Evolutionary conservation across 2,797 vertebrate species (phyloP), one percentile per base, ranked within the genome.

Genomic region (Girardinus metallicus): DNA sequence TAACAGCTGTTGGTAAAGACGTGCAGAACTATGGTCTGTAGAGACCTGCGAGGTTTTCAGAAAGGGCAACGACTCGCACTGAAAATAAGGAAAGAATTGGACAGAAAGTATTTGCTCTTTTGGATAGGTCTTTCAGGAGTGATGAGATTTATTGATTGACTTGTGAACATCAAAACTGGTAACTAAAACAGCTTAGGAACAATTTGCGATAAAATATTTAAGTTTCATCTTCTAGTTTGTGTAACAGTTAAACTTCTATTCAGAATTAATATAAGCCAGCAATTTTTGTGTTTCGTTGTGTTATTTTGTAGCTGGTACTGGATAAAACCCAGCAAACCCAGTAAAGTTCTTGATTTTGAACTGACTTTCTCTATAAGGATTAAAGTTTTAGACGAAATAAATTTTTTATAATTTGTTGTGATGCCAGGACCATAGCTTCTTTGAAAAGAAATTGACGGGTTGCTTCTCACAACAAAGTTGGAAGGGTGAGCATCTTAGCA

Each of bases 391-490:
- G 36, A 10, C 15, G 5, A 43, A 60, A 34, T 55, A 55, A 16
- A 78, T 31, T 47, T 16, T n/a, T 73, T 23, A 47, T 36, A 8
- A 36, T 73, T 78, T 39, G 51, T 7, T 46, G 71, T 49, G 21
- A 78, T 72, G 49, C 18, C 36, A 72, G 36, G 21, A 44, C 8
- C 44, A 18, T 26, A 16, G 3, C 47, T 29, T 41, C 43, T 60
- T 60, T 51, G 62, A 51, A 55, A 70, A 57, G 21, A 70, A 23
- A 39, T 10, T 70, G 64, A 29, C 16, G 18, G 39, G 21, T 72
- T 78, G 68, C n/a, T 78, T 57, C 16, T 31, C 68, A 72, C 18
- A 34, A 51, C 29, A 44, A 72, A 13, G 23, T 78, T 53, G 36
- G 8, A 15, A 43, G 41, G 49, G 49, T 34, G 31, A 70, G 29